Conservation (phyloP, 2,113 vertebrate genomes). For the Tautogolabrus adspersus region DNA sequence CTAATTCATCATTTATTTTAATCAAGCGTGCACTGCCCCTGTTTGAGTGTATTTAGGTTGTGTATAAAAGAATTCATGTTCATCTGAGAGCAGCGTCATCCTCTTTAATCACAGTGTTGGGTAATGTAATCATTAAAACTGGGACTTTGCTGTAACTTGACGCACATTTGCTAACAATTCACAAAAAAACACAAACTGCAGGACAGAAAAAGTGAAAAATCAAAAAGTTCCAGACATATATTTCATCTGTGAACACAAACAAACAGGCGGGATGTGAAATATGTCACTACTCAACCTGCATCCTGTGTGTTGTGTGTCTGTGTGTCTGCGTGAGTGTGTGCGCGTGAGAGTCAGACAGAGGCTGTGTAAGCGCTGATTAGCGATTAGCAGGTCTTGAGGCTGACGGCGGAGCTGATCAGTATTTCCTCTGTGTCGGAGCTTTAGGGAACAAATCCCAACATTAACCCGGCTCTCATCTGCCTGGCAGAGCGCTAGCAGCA, state of each 20-base stretch:
- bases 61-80: too few relatives aligned
- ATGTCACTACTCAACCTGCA: constrained; percentile 26
- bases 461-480: constrained; percentile 84
- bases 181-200: background rate
- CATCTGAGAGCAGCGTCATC: too few relatives aligned
- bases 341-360: constrained; percentile 56
- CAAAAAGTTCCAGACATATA: constrained; percentile 20
- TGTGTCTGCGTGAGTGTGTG: constrained; percentile 13
- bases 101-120: background rate
- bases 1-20: too few relatives aligned
- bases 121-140: background rate
- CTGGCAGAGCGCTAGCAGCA: constrained; percentile 79
- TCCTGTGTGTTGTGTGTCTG: background rate
- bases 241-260: constrained; percentile 12
- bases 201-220: constrained; percentile 2
- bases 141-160: background rate
- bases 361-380: constrained; percentile 79
- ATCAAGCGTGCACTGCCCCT: too few relatives aligned
- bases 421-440: constrained; percentile 81
- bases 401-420: constrained; percentile 79
- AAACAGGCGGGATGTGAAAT: background rate
- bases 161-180: background rate
- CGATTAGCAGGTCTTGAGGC: constrained; percentile 77
- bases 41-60: too few relatives aligned
- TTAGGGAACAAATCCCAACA: constrained; percentile 85